Base-by-base conservation (phyloP, 2,888 invertebrate genomes). In the Drosophila tripunctata region DNA sequence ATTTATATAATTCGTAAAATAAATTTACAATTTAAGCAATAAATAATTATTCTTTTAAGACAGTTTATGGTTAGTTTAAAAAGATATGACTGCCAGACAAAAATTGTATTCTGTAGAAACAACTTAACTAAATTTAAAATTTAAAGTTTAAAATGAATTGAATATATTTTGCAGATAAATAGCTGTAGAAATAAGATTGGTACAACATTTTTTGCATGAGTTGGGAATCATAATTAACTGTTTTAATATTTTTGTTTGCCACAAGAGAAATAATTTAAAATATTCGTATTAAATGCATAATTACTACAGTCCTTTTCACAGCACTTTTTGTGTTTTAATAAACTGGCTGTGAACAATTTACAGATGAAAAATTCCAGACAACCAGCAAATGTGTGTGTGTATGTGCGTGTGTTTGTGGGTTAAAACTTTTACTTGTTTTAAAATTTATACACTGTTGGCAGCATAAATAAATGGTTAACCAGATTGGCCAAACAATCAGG, bases 201-300 rank as follows among this genome's bases (percentile, higher is more conserved):
- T n/a, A n/a, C n/a, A n/a, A n/a, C n/a, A n/a, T n/a, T n/a, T n/a
- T n/a, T n/a, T n/a, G n/a, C n/a, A n/a, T n/a, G n/a, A n/a, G n/a
- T n/a, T n/a, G n/a, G 44, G 30, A 54, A 56, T 75, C 61, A 72
- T 75, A 69, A 75, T 75, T 72, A 67, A 66, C 66, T 65, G 52
- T 54, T 62, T 36, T 62, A 70, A 67, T 75, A 74, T 67, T 63
- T 63, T 63, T 55, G 60, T 40, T 31, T 27, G 43, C 8, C 12
- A 22, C 15, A 40, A 62, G 50, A 17, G 21, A 7, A 30, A 51
- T 55, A 54, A 57, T 68, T 43, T 67, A 63, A 36, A 54, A 63
- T 67, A 56, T 50, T 56, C 44, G 40, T 52, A 47, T 63, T 77
- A 61, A 65, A 67, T 74, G 48, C 74, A 78, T 76, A 71, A 76